Evolutionary conservation across 2,888 invertebrate genomes (phyloP).

Genomic region (Drosophila subsilvestris): DNA sequence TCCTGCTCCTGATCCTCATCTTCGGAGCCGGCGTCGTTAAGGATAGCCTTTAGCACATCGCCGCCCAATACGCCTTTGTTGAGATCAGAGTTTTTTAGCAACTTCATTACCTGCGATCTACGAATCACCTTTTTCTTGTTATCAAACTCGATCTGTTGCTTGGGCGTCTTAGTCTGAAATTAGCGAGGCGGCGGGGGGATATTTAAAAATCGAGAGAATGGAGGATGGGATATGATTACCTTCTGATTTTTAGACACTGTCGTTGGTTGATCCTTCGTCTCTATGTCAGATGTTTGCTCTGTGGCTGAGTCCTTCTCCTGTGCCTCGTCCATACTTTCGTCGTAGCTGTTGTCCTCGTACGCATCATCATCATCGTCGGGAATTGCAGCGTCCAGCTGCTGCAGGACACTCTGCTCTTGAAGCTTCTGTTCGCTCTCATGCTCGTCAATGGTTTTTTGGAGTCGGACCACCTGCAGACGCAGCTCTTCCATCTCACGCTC

Average conservation of each 20-base stretch:
- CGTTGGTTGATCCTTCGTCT: constrained; percentile 1
- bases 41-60: constrained; percentile 83
- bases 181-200: too few relatives aligned
- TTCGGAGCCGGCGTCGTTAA: constrained; percentile 77
- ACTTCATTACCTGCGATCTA: constrained; percentile 80
- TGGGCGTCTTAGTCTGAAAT: constrained; percentile 52
- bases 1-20: constrained; percentile 52
- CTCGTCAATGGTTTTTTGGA: constrained; percentile 73
- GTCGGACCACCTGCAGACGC: constrained; percentile 74
- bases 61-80: constrained; percentile 81
- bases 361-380: constrained; percentile 58
- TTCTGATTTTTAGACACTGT: constrained; percentile 14
- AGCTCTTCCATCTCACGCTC: constrained; percentile 79
- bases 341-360: constrained; percentile 24
- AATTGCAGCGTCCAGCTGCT: constrained; percentile 72
- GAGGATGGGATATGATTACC: background rate
- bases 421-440: constrained; percentile 71
- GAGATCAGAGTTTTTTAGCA: constrained; percentile 83
- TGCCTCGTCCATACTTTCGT: constrained; percentile 6
- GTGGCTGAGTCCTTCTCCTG: constrained; percentile 16
- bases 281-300: constrained; percentile 4
- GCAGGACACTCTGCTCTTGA: constrained; percentile 75
- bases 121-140: constrained; percentile 52
- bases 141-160: constrained; percentile 39
- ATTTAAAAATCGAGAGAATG: background rate